Evolutionary conservation across 1,140 invertebrate genomes (phyloP).

Genomic region (Drosophila pachea): DNA sequence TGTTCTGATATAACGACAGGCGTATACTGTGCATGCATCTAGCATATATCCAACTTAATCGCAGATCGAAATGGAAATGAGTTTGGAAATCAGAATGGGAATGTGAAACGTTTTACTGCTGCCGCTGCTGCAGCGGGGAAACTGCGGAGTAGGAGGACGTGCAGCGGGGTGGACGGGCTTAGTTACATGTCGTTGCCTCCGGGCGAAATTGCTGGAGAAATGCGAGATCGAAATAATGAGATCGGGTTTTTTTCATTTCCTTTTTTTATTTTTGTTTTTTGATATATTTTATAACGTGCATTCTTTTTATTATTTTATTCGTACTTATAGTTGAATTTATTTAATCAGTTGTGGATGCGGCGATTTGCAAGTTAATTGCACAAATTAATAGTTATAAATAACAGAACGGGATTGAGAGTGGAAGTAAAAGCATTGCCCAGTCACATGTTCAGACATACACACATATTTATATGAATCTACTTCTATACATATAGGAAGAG

Average conservation of each 20-base stretch:
- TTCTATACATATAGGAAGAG: neutral
- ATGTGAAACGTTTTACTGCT: too few species aligned
- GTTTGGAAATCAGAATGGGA: neutral
- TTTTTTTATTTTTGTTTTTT: slow-evolving; percentile 15
- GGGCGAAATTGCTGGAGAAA: slow-evolving; percentile 52
- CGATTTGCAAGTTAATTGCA: slow-evolving; percentile 71
- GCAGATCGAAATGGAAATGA: slow-evolving; percentile 1
- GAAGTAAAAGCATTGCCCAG: slow-evolving; percentile 4
- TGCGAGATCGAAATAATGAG: slow-evolving; percentile 42
- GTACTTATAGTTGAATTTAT: slow-evolving; percentile 56
- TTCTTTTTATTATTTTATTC: slow-evolving; percentile 1
- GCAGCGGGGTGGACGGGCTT: neutral
- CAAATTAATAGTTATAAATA: slow-evolving; percentile 63
- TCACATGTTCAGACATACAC: slow-evolving; percentile 5
- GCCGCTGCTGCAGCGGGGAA: too few species aligned
- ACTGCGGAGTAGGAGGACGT: too few species aligned
- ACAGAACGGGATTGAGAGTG: slow-evolving; percentile 18
- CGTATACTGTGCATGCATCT: slow-evolving; percentile 9
- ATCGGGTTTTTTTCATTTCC: slow-evolving; percentile 15
- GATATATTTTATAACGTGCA: too few species aligned
- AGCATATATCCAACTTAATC: slow-evolving; percentile 20
- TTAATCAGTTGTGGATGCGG: slow-evolving; percentile 57
- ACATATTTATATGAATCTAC: neutral
- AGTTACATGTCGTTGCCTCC: slow-evolving; percentile 31
- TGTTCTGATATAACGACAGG: slow-evolving; percentile 14